Evolutionary conservation across 2,113 vertebrate genomes (phyloP), one percentile per base, ranked within the genome.

Genomic region (Gymnogyps californianus): DNA sequence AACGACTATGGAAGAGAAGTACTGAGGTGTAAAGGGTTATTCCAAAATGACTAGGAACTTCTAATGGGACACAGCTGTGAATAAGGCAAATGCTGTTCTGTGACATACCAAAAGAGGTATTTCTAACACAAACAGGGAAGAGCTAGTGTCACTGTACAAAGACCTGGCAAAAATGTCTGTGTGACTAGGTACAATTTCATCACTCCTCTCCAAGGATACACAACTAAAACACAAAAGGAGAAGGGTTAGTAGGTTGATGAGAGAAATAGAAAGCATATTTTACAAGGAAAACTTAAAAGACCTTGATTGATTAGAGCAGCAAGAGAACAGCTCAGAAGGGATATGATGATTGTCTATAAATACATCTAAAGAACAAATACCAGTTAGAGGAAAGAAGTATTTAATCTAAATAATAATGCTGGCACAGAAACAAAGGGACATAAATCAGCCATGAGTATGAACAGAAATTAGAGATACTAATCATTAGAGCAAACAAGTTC

Each of bases 351-450:
- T 85, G 46, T 31, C n/a, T 90, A 61, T 12, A 90, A 83, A 83
- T 38, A 78, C 20, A 52, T 90, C 42, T 91, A 80, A 91, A 83
- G 42, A 94, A 75, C 38, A 87, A 93, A 75, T 78, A 83, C 10
- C 42, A 59, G 26, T 36, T 38, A 94, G 36, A 83, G 52, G 57
- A 94, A 95, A 92, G 13, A 90, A 84, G 46, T 78, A 82, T 87
- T 87, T 91, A 74, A 89, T 80, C 34, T 66, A 91, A 92, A 87
- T 64, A 69, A 86, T 92, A 89, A 82, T 64, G 20, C 44, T 96
- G 69, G 77, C 89, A 94, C 21, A 82, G 65, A 82, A 93, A 75
- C n/a, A 87, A 62, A 95, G 51, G 34, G 20, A 67, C 16, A 71
- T 71, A 84, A 59, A 93, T 71, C 77, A 89, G 38, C 17, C 26